Evolutionary conservation across 2,113 vertebrate genomes (phyloP), one percentile per base, ranked within the genome.

Genomic region (Bagarius yarrelli): DNA sequence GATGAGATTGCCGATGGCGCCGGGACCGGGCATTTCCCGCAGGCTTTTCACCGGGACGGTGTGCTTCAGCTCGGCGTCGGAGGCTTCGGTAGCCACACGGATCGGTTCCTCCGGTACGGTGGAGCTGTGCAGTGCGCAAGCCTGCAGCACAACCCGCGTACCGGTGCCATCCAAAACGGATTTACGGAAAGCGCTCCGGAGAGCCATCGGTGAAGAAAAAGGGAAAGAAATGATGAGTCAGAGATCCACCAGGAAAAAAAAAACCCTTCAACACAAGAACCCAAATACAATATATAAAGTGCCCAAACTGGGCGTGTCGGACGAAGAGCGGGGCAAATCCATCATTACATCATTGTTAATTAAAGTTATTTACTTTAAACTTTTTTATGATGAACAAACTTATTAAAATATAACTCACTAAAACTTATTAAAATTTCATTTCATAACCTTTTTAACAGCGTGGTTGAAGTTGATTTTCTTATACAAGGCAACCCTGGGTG

Each of bases 1-100:
- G 15, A 95, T 61, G 78, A 98, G 84, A 78, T 97, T 96, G 81
- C 90, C 87, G 6, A 95, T 13, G 2, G 93, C 92, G 83, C 91
- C 91, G 67, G 96, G 96, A 83, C 96, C 96, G 0, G 96, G 96
- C 96, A 97, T 96, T 87, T 96, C 95, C 2, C 91, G 87, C 59
- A 97, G 90, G 30, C 69, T 91, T 88, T 93, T 96, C 55, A 91
- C 81, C 52, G 61, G 5, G 44, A 81, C 78, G 40, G 6, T 78
- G 61, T 16, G 27, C 53, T 60, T 18, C 16, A 23, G 4, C 27
- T 77, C 78, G 25, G 82, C 69, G 3, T 86, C 25, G 52, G 89
- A n/a, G 87, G 91, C 76, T 16, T 36, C 34, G 15, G 64, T 21
- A 5, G 52, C 64, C 52, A 50, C 63, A 8, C 63, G 50, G 8